A percentile compares a stretch with the other conserved stretches of the same genome.
Conservation (phyloP, 2,888 invertebrate species). For the Polydrusus pterygomalis region DNA sequence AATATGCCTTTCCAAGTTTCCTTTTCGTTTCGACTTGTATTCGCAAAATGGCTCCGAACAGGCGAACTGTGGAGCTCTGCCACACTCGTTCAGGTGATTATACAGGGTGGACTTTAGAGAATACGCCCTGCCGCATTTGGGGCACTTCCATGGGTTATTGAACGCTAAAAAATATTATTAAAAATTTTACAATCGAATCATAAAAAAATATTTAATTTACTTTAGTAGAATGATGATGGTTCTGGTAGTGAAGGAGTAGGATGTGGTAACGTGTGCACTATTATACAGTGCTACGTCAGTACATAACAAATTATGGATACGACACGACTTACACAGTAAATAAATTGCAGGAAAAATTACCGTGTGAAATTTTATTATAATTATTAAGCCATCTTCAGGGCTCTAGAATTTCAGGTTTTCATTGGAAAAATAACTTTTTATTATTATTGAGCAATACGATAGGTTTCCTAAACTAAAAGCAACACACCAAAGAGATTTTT, state of each 20-base stretch:
- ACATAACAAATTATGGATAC: no score
- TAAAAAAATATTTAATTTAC: neutral
- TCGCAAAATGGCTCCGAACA: constrained; percentile 85
- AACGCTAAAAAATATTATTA: neutral
- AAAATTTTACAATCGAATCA: neutral
- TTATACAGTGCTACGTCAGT: neutral
- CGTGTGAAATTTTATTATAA: no score
- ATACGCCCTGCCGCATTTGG: constrained; percentile 48
- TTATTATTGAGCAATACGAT: no score
- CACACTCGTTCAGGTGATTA: constrained; percentile 70
- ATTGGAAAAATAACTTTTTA: no score
- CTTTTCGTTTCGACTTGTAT: constrained; percentile 87
- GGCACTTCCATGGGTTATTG: constrained; percentile 37
- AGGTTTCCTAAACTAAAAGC: no score
- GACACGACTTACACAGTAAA: no score
- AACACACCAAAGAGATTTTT: no score
- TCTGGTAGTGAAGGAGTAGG: neutral
- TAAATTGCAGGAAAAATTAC: no score
- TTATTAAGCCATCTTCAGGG: no score
- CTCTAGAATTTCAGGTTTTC: no score
- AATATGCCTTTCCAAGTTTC: constrained; percentile 87
- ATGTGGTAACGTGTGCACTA: neutral
- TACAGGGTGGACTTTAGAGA: constrained; percentile 53
- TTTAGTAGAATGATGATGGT: neutral
- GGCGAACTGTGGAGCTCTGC: constrained; percentile 78